Evolutionary conservation across 1,140 invertebrate genomes (phyloP).

Genomic region (Oreohelix idahoensis): DNA sequence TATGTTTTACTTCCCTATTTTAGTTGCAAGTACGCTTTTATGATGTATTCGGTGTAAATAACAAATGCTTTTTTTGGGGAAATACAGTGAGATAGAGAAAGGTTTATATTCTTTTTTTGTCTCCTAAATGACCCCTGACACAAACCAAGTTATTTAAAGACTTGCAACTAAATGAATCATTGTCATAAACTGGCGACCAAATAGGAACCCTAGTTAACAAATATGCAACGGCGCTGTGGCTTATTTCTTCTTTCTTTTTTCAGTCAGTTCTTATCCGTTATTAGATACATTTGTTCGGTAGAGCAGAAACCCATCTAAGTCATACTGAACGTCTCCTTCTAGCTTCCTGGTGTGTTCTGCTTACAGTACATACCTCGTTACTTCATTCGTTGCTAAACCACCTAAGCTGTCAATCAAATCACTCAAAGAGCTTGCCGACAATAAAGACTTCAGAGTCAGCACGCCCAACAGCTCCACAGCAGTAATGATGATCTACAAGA

Average conservation of each 20-base stretch:
- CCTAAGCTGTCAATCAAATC: not conserved
- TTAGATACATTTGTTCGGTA: not conserved
- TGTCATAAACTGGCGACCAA: too few relatives aligned
- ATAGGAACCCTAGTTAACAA: too few relatives aligned
- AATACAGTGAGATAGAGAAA: too few relatives aligned
- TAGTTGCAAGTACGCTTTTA: too few relatives aligned
- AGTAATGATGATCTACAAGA: not conserved
- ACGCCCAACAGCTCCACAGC: not conserved
- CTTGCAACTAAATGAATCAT: too few relatives aligned
- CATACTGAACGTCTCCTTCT: not conserved
- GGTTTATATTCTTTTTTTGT: too few relatives aligned
- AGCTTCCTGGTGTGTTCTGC: slow-evolving; percentile 1
- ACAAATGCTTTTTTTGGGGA: too few relatives aligned
- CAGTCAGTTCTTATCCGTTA: not conserved
- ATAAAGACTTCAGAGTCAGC: not conserved
- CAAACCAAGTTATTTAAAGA: too few relatives aligned
- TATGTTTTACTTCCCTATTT: too few relatives aligned
- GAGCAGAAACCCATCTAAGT: not conserved
- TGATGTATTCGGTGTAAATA: too few relatives aligned
- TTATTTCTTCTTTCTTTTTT: not conserved
- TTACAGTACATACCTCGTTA: slow-evolving; percentile 3
- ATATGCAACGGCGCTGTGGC: too few relatives aligned
- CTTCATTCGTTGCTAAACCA: not conserved
- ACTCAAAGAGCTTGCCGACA: slow-evolving; percentile 1
- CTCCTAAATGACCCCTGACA: too few relatives aligned